Evolutionary conservation across 2,888 invertebrate genomes (phyloP), one percentile per base, ranked within the genome.

Genomic region (Hemithea aestivaria): DNA sequence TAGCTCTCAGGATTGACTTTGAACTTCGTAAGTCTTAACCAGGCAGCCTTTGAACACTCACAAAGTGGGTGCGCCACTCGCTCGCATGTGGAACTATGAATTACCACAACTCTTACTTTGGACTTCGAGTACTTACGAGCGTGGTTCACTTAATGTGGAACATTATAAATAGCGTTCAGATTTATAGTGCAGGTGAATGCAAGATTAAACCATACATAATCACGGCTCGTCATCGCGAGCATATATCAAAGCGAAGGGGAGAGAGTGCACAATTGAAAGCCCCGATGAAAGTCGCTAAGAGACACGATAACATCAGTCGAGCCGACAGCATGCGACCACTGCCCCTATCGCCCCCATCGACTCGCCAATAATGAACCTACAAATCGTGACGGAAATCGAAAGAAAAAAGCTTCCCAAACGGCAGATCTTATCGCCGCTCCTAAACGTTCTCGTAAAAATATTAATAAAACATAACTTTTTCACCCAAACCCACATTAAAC

Each of bases 381-480:
- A 87, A 85, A 87, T 87, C 87, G 84, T 83, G 82, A 84, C 84
- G 85, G 83, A 87, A 83, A 85, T 84, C 77, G 82, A 85, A 85
- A 84, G 83, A 87, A 83, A 87, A 43, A 83, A 87, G 85, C 80
- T 81, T 82, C 82, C 80, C 82, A 74, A 82, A 68, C 73, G 73
- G 62, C 76, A 75, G 85, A 87, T 87, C 84, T 81, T 85, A 87
- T 85, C 85, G 69, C 39, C 57, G 65, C 56, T 66, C 73, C 83
- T 87, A 87, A 87, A 85, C 81, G 84, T 67, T 87, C 85, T 84
- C 84, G 84, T 87, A 87, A 87, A 84, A 87, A 87, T 87, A 87
- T 87, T 87, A 87, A 87, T 87, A 87, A 87, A 87, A 87, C 80
- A 84, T 83, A 84, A 85, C 83, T 84, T 87, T 85, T 87, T 83